Evolutionary conservation across 2,888 invertebrate genomes (phyloP).

Genomic region (Eurois occulta): DNA sequence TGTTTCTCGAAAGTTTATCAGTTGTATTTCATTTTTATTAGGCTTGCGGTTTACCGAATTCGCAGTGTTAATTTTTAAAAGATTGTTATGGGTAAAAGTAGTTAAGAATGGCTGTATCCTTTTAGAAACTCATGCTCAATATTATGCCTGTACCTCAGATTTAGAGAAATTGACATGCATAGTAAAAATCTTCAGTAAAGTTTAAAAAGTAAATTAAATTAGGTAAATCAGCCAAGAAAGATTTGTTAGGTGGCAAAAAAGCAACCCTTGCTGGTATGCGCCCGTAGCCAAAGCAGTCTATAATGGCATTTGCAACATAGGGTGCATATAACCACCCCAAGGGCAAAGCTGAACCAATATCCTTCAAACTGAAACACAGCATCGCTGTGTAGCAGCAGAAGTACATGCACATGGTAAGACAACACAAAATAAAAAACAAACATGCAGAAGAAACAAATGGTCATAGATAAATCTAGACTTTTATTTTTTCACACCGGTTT

Average conservation of each 20-base stretch:
- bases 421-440: conserved; percentile 54
- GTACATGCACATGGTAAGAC: conserved; percentile 19
- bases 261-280: background rate
- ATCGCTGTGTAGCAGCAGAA: background rate
- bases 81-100: background rate
- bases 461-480: conserved; percentile 67
- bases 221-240: background rate
- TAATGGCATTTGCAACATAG: background rate
- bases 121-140: background rate
- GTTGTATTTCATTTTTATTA: background rate
- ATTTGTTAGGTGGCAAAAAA: background rate
- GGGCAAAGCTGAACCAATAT: background rate
- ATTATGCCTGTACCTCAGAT: background rate
- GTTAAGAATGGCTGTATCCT: background rate
- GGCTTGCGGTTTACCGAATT: background rate
- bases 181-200: background rate
- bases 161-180: background rate
- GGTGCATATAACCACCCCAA: background rate
- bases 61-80: background rate
- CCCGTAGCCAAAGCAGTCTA: background rate
- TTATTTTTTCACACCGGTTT: conserved; percentile 80
- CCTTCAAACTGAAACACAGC: background rate
- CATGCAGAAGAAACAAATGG: conserved; percentile 71
- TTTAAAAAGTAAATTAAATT: background rate
- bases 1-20: conserved; percentile 6